Evolutionary conservation across 2,797 vertebrate genomes (phyloP), one percentile per base, ranked within the genome.

Genomic region (Rhodeus uyekii): DNA sequence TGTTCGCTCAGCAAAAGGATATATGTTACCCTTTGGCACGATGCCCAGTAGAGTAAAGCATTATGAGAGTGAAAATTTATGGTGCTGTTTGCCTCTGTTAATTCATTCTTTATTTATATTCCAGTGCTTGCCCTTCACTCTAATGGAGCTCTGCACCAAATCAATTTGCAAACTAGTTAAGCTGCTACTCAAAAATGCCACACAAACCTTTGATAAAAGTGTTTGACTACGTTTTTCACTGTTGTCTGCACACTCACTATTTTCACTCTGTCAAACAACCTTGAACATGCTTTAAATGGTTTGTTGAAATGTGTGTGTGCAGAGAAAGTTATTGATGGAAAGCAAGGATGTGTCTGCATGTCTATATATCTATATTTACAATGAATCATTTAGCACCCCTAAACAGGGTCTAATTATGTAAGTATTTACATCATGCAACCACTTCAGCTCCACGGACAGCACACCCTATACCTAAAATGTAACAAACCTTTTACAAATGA

Each of bases 121-220:
- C 67, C 38, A 36, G 38, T 34, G 53, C 67, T 72, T 60, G 67
- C 53, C 78, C 78, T 80, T 72, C 53, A 48, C 68, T 80, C 53
- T 80, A 72, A 72, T 80, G 78, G 68, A 72, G 78, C 68, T 24
- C 55, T 72, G 78, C 78, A 71, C 67, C 78, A 80, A 80, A 80
- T 80, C 67, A 72, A 72, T 72, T 69, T 72, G 53, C 72, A 80
- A 61, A 67, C 78, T 72, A 71, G 67, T 80, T 72, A 80, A 80
- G 22, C 67, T 46, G 38, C 67, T 46, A 44, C 53, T 80, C 38
- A 80, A 36, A 80, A 80, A 32, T 0, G 24, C 50, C 48, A 38
- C 32, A 55, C n/a, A 58, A 12, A 61, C 73, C 53, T 61, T 44
- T 32, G 16, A 39, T 19, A 24, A 76, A 80, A 60, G 8, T 46